phyloP scores from a whole-genome alignment of 2,797 vertebrate species.

The Gallinago nigripennis region DNA sequence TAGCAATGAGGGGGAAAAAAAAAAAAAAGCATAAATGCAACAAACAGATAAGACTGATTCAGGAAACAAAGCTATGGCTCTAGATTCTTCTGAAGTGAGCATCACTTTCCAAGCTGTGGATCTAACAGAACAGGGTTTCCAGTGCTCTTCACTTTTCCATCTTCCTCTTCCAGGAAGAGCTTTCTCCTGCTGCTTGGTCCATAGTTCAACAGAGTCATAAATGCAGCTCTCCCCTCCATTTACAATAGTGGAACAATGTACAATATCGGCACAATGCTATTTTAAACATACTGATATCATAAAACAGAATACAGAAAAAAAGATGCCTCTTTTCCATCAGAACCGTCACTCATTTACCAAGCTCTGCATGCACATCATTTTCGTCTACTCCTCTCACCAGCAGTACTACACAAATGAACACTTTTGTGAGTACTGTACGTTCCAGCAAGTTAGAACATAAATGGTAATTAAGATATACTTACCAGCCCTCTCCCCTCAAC shows the following conservation, averaged over 20 bases:
- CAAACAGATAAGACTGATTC: neutral
- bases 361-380: neutral
- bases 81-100: neutral
- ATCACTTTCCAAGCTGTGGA: neutral
- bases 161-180: neutral
- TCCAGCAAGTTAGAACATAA: neutral
- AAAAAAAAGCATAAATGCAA: neutral
- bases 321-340: neutral
- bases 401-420: neutral
- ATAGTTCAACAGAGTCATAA: neutral
- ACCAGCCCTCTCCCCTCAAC: neutral
- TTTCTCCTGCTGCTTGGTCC: neutral
- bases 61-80: neutral
- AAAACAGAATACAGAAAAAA: neutral
- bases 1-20: neutral
- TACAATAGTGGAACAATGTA: neutral
- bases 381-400: neutral
- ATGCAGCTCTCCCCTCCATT: neutral
- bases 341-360: neutral
- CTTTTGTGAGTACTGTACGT: neutral
- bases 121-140: neutral
- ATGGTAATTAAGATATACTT: neutral
- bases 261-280: neutral
- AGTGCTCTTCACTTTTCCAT: neutral
- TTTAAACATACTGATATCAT: neutral